Evolutionary conservation across 2,797 vertebrate species (phyloP), one percentile per base, ranked within the genome.

Genomic region (Neosilurus mollespiculum): DNA sequence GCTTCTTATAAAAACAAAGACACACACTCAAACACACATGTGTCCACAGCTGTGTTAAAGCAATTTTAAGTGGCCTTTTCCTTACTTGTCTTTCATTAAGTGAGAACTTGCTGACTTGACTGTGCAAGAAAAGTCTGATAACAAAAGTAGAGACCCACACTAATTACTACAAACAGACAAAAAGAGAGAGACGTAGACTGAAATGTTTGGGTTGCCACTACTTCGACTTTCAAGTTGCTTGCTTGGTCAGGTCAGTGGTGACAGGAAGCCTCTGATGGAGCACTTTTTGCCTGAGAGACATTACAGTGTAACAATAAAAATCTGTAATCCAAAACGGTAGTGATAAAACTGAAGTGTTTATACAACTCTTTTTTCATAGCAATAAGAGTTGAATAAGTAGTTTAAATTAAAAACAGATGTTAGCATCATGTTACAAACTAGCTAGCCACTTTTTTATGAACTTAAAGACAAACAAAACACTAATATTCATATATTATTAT

Each of bases 71-170:
- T 72, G 49, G 22, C 49, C 49, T 53, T 51, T 72, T 72, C 12
- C 49, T 72, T 24, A 72, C 54, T 70, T 37, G 69, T 14, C 37
- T 20, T 70, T 70, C 10, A 70, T 70, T 70, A 70, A 70, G 67
- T 22, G 34, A 49, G 67, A 70, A 43, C 37, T 70, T 12, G 20
- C 67, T 49, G 67, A 70, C 37, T 18, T n/a, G 67, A 53, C 24
- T 24, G 70, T 72, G n/a, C 43, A 71, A 22, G 4, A 70, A n/a
- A 49, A 37, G 14, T 4, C 10, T 37, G 6, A 37, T 49, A 11
- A 18, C 12, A 30, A 71, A 71, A 71, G 69, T 53, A 72, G 43
- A 53, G n/a, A 24, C 70, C 49, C 49, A 54, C n/a, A 26, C n/a
- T 70, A 70, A 70, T 70, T 22, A 70, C 37, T 18, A 34, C 26